Base-by-base conservation (phyloP, 2,797 vertebrate genomes). In the Chiloscyllium punctatum region DNA sequence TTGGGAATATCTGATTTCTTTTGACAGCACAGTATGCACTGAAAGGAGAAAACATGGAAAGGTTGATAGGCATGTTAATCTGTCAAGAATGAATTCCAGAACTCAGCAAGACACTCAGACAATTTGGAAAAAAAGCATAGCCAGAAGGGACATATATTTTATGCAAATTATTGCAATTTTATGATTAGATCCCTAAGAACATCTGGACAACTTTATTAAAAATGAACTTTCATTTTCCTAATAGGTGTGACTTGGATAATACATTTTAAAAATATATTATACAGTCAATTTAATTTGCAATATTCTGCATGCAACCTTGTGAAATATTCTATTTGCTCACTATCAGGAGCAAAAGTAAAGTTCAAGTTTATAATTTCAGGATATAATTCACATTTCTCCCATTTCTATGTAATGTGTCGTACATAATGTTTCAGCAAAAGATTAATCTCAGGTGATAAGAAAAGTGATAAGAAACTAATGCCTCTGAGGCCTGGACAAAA, bases 21-120 rank as follows among this genome's bases (percentile, higher is more conserved):
- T 96, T 97, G 98, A 98, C 98, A 98, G 97, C 96, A 96, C 96
- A 97, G 97, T 96, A 96, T 95, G 96, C 96, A 92, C 96, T 96
- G 96, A 96, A 37, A 87, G 82, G 13, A 68, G 79, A 86, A 18
- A 37, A 86, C 66, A 95, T 62, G 96, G 96, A 96, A 96, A 97
- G 92, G 96, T 97, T 97, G 97, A 97, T 96, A 97, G 97, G 96
- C 96, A 96, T 96, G 96, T 87, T 96, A 74, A 96, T 96, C 97
- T 98, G 97, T 97, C 97, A 97, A 95, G n/a, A 95, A 96, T 95
- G 96, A 97, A 97, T 97, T 96, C 96, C 15, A 96, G 95, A 94
- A 53, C 42, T 74, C 42, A 15, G 69, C 42, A 51, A 94, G 5
- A 51, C 48, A 72, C 30, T 53, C 42, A 5, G 69, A 42, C 42